Evolutionary conservation across 2,113 vertebrate species (phyloP), one percentile per base, ranked within the genome.

Genomic region (Gobio gobio): DNA sequence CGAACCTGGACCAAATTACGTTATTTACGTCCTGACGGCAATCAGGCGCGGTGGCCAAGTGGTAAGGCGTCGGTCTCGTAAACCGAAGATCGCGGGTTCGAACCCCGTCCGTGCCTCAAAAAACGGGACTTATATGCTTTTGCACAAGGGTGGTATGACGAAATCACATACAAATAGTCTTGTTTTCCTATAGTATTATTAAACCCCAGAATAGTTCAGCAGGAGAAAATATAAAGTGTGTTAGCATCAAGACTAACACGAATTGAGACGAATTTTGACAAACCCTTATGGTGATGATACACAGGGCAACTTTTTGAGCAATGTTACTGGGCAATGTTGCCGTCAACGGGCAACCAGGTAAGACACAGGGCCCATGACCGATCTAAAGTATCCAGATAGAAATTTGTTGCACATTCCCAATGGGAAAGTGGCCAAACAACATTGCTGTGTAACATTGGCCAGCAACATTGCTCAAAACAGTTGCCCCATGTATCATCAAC

Each of bases 21-120:
- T 75, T 20, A 87, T 85, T 89, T 83, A 6, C 10, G 18, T 1
- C 10, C 0, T 1, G 0, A 0, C 18, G 72, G 29, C 91, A 92
- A 92, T 92, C 24, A 78, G 94, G 94, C 95, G 95, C 95, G 94
- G 95, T 95, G 95, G 95, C 95, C 93, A 95, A 95, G 95, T 95
- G 95, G 95, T 95, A 94, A 94, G 95, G 93, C 93, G 94, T 95
- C 95, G 94, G 95, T 95, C 95, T 95, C 94, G 95, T 95, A 95
- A 95, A 94, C 94, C 89, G 89, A 90, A 90, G 89, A 90, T 89
- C 89, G 93, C 95, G 95, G 95, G 95, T 95, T 95, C 95, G 95
- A 95, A 94, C 94, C 95, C 95, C 92, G 93, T 94, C 92, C 93
- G 93, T 93, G 90, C 92, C 90, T 94, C 36, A 18, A 47, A 16